phyloP scores from a whole-genome alignment of 92 coral and sea anemone species.

The Meandrina meandrites region DNA sequence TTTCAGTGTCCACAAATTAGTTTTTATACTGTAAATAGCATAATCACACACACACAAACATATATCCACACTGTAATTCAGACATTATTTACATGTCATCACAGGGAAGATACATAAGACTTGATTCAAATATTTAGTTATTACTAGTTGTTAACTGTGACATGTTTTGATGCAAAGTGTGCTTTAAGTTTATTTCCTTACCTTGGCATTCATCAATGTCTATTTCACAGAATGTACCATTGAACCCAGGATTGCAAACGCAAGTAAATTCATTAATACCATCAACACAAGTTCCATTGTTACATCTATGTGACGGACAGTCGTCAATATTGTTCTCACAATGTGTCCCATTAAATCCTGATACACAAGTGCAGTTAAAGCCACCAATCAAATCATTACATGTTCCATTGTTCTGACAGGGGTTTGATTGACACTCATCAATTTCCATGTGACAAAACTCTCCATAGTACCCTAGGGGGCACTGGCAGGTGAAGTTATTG shows the following conservation, averaged over 20 bases:
- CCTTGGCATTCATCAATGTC: slow-evolving; percentile 75
- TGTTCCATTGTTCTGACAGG: slow-evolving; percentile 63
- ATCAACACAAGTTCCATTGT: slow-evolving; percentile 73
- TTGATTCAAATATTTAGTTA: too few species aligned
- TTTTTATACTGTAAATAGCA: too few species aligned
- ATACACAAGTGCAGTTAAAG: slow-evolving; percentile 68
- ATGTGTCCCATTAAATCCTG: slow-evolving; percentile 75
- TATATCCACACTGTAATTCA: too few species aligned
- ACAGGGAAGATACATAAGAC: too few species aligned
- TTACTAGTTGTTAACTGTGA: too few species aligned
- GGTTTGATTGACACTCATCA: slow-evolving; percentile 64
- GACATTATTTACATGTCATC: too few species aligned
- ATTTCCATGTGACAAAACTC: slow-evolving; percentile 71
- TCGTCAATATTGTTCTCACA: slow-evolving; percentile 83
- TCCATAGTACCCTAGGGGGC: slow-evolving; percentile 70
- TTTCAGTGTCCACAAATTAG: too few species aligned
- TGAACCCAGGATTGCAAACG: slow-evolving; percentile 61
- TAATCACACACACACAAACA: too few species aligned
- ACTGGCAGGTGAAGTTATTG: slow-evolving; percentile 67
- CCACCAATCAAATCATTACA: slow-evolving; percentile 53
- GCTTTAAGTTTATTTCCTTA: background rate
- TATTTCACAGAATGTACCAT: slow-evolving; percentile 59
- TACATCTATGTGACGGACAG: slow-evolving; percentile 74
- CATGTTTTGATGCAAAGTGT: background rate
- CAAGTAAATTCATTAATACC: slow-evolving; percentile 63